A percentile compares a stretch with the other conserved stretches of the same genome.
phyloP scores from a whole-genome alignment of 2,888 invertebrate species.

The Boloria euphrosyne region DNA sequence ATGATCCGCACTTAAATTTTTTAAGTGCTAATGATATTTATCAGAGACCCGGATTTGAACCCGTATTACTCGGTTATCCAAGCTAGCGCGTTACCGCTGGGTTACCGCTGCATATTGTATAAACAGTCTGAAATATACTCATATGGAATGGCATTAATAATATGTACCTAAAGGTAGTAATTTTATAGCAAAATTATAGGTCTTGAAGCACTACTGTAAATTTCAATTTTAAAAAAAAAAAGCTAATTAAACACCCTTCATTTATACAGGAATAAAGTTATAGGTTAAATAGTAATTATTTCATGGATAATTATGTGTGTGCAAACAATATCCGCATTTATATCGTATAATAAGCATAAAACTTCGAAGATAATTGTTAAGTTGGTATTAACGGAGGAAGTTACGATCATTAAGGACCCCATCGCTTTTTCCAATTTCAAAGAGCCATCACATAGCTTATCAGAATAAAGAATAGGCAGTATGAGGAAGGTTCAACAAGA shows the following conservation, averaged over 20 bases:
- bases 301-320: conserved; percentile 10
- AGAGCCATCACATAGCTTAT: conserved; percentile 62
- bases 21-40: too few relatives aligned
- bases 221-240: conserved; percentile 6
- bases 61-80: too few relatives aligned
- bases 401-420: conserved; percentile 21
- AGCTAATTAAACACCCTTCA: conserved; percentile 6
- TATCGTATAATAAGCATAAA: neutral
- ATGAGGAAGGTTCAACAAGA: conserved; percentile 60
- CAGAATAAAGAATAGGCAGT: conserved; percentile 52
- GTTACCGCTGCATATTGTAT: too few relatives aligned
- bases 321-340: conserved; percentile 8
- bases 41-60: too few relatives aligned
- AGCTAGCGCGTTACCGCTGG: too few relatives aligned
- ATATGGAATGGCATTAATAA: too few relatives aligned
- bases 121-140: too few relatives aligned
- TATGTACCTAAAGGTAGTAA: too few relatives aligned
- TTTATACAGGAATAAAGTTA: conserved; percentile 8
- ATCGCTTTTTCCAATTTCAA: conserved; percentile 34
- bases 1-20: too few relatives aligned
- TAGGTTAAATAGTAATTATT: conserved; percentile 9
- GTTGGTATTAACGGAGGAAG: conserved; percentile 13
- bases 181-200: too few relatives aligned
- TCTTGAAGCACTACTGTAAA: neutral
- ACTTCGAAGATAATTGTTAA: conserved; percentile 7